Evolutionary conservation across 2,113 vertebrate genomes (phyloP).

Genomic region (rat (Rattus norvegicus)): DNA sequence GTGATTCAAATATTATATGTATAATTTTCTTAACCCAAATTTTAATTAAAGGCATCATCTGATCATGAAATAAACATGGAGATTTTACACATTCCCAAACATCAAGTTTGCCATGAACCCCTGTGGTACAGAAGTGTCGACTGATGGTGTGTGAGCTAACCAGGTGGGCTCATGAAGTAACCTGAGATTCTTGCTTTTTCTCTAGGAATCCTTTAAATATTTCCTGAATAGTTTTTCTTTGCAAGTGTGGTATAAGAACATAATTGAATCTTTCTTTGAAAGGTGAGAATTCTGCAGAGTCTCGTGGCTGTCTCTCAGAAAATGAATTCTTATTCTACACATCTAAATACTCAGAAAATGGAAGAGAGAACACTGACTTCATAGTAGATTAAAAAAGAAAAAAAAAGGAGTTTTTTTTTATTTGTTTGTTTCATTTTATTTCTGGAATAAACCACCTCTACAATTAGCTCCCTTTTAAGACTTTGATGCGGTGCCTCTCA

Average conservation of each 20-base stretch:
- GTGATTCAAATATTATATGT: constrained; percentile 3
- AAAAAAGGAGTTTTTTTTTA: background rate
- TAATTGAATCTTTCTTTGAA: constrained; percentile 70
- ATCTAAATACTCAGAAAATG: constrained; percentile 60
- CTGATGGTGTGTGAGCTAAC: background rate
- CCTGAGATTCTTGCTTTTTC: constrained; percentile 34
- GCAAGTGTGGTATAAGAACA: constrained; percentile 33
- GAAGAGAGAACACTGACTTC: constrained; percentile 45
- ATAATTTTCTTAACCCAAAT: constrained; percentile 36
- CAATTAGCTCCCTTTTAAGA: constrained; percentile 28
- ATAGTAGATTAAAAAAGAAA: background rate
- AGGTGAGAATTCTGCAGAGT: constrained; percentile 51
- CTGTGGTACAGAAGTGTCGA: background rate
- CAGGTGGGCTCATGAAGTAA: background rate
- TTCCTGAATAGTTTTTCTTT: constrained; percentile 11
- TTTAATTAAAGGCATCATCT: constrained; percentile 26
- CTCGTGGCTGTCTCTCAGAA: constrained; percentile 55
- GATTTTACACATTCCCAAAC: background rate
- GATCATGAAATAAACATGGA: constrained; percentile 7
- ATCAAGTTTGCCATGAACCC: background rate
- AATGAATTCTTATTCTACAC: constrained; percentile 68
- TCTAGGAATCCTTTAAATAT: background rate
- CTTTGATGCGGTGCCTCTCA: background rate
- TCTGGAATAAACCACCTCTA: constrained; percentile 36
- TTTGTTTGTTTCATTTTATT: background rate